phyloP scores from a whole-genome alignment of 35 echinoderm and acorn worm genomes.

The Lytechinus pictus region DNA sequence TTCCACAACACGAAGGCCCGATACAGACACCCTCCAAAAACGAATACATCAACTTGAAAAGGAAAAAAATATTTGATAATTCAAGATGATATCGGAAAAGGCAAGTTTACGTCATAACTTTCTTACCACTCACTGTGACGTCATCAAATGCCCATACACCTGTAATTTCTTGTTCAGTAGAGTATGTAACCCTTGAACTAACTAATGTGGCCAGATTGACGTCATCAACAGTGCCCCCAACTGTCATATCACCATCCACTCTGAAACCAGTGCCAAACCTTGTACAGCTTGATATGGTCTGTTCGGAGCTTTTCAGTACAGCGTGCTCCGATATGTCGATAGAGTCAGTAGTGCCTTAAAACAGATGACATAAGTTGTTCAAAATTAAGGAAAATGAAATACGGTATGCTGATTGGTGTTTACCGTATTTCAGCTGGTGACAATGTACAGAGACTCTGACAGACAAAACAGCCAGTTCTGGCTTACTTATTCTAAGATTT shows the following conservation, averaged over 20 bases:
- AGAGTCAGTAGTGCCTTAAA: conserved; percentile 40
- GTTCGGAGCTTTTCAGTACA: conserved; percentile 56
- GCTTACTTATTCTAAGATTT: no score
- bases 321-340: conserved; percentile 63
- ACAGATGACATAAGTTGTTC: background rate
- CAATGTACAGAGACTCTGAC: no score
- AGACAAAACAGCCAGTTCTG: no score
- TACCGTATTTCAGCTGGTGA: no score
- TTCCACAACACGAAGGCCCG: no score
- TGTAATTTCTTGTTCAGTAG: conserved; percentile 48
- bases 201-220: conserved; percentile 58
- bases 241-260: conserved; percentile 52
- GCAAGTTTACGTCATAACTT: background rate
- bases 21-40: no score
- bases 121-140: conserved; percentile 28
- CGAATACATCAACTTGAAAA: no score
- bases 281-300: conserved; percentile 47
- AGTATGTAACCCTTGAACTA: conserved; percentile 50
- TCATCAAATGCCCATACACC: conserved; percentile 57
- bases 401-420: no score
- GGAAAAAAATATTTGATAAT: no score
- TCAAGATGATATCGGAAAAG: background rate
- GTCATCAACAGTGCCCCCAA: conserved; percentile 59
- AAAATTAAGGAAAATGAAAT: no score
- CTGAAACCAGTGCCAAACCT: conserved; percentile 51